Percentiles rank a stretch among this genome's conserved stretches.
These are phyloP conservation scores for Pangasius sanitwongsei DNA, from an alignment of 2,797 vertebrate genomes.

Conservation along the genomic window DNA sequence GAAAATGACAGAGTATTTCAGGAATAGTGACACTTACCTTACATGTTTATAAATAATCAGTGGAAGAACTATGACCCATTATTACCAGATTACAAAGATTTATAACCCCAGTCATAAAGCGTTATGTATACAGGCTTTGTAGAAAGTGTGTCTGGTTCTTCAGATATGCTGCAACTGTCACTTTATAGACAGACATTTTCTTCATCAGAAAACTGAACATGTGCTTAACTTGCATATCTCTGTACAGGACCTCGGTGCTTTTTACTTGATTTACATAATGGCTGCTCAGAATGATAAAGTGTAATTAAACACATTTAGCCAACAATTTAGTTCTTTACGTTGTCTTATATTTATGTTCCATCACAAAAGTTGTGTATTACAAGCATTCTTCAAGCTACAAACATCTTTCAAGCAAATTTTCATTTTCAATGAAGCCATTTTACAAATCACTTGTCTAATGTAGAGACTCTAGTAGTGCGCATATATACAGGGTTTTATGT, in stretches of 20 bases:
- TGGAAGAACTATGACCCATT: background rate
- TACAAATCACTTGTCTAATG: background rate
- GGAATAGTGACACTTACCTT: background rate
- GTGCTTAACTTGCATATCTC: slow-evolving; percentile 21
- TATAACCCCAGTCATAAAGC: background rate
- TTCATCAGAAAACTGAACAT: slow-evolving; percentile 18
- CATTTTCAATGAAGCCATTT: background rate
- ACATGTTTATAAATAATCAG: background rate
- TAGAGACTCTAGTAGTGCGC: background rate
- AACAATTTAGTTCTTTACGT: slow-evolving; percentile 9
- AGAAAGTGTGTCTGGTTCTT: background rate
- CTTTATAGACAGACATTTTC: slow-evolving; percentile 7
- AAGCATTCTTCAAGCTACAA: background rate
- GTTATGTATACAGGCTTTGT: background rate
- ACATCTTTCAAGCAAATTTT: background rate
- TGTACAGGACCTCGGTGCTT: background rate
- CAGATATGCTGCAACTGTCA: slow-evolving; percentile 8
- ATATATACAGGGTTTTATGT: background rate
- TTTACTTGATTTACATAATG: slow-evolving; percentile 22
- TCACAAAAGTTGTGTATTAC: background rate
- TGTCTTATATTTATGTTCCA: background rate
- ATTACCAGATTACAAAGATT: background rate
- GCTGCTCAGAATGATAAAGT: slow-evolving; percentile 29
- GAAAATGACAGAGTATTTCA: background rate
- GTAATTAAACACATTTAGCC: slow-evolving; percentile 48